These are phyloP conservation scores for Thamnophis sirtalis DNA, from an alignment of 2,113 vertebrate species.

Conservation along the genomic window DNA sequence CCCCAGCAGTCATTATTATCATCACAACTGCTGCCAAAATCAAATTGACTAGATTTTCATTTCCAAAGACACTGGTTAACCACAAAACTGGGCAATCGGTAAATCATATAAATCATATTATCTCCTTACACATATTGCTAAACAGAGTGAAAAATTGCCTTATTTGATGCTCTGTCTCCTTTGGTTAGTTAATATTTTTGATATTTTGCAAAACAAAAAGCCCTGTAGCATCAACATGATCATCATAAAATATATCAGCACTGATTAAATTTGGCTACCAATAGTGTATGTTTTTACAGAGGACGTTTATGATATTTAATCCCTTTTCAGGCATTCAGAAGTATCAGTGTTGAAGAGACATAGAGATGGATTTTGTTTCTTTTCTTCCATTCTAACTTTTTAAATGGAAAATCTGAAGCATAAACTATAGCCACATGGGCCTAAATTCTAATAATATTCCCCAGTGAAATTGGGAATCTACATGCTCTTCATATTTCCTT, in stretches of 20 bases:
- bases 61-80: neutral
- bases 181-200: neutral
- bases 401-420: neutral
- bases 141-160: neutral
- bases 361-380: neutral
- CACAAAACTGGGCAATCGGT: neutral
- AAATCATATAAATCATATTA: neutral
- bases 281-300: neutral
- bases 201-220: neutral
- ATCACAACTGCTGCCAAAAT: neutral
- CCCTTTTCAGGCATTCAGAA: neutral
- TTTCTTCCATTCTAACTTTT: neutral
- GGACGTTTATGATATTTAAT: neutral
- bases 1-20: neutral
- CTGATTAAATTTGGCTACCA: neutral
- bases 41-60: neutral
- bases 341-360: neutral
- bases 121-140: neutral
- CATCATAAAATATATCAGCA: neutral
- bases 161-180: neutral
- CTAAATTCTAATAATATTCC: neutral
- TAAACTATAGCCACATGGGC: neutral
- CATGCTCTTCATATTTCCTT: neutral
- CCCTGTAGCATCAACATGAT: neutral
- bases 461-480: neutral